Conservation (phyloP, 30 jellyfish, hydroid and myxozoan genomes). For the Turritopsis rubra region DNA sequence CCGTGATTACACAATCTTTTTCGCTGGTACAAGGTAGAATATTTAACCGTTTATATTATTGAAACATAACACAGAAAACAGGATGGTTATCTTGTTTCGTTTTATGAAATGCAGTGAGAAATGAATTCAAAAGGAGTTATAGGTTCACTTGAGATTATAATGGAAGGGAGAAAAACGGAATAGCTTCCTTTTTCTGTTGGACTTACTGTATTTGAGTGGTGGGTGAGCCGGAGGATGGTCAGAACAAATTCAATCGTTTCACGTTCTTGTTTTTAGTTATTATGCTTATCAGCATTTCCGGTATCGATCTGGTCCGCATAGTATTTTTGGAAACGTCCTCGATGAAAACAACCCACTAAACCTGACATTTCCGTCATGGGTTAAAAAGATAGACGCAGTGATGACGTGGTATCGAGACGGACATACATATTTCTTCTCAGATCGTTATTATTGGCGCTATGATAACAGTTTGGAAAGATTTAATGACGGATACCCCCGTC, state of each 20-base stretch:
- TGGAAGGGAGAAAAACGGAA: no score
- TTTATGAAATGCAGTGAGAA: no score
- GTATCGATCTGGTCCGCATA: slow-evolving; percentile 38
- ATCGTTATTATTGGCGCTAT: slow-evolving; percentile 15
- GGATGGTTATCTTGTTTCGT: no score
- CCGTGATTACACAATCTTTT: slow-evolving; percentile 5
- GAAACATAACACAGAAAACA: no score
- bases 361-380: slow-evolving; percentile 7
- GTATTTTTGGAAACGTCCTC: not conserved
- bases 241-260: no score
- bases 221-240: no score
- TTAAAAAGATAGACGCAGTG: slow-evolving; percentile 20
- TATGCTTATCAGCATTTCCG: slow-evolving; percentile 31
- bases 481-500: slow-evolving; percentile 35
- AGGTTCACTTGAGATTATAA: no score
- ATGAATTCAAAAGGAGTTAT: no score
- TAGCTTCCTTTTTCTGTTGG: no score
- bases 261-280: slow-evolving; percentile 31
- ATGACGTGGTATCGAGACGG: slow-evolving; percentile 15
- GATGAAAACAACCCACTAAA: slow-evolving; percentile 5
- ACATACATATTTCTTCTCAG: slow-evolving; percentile 14
- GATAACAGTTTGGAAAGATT: not conserved
- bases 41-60: not conserved
- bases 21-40: slow-evolving; percentile 1
- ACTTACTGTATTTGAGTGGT: no score